These are phyloP conservation scores for Euleptes europaea DNA, from an alignment of 2,113 vertebrate species.

Conservation along the genomic window DNA sequence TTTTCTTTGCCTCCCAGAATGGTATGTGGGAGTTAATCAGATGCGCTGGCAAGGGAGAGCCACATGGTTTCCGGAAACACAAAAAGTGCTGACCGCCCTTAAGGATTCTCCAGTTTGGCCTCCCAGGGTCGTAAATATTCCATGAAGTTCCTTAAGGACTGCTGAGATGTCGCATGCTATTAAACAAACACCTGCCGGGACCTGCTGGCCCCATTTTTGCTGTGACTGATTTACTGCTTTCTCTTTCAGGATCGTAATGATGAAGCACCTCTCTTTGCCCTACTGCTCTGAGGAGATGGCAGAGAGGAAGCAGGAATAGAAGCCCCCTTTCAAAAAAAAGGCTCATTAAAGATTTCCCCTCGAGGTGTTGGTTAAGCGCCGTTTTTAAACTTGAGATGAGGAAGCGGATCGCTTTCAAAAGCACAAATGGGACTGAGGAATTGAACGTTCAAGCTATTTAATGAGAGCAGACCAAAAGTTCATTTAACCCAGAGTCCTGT, in stretches of 20 bases:
- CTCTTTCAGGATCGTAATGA: not conserved
- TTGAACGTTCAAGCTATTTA: not conserved
- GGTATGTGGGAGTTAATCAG: not conserved
- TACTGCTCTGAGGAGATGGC: not conserved
- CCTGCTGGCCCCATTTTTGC: not conserved
- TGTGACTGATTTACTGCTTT: constrained; percentile 2
- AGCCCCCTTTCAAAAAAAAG: not conserved
- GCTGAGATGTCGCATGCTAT: too few species aligned
- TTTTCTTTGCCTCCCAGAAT: not conserved
- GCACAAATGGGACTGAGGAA: not conserved
- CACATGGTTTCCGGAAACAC: not conserved
- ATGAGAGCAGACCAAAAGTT: not conserved
- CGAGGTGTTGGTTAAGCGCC: not conserved
- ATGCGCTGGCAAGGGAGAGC: too few species aligned
- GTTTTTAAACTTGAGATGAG: not conserved
- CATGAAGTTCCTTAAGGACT: not conserved
- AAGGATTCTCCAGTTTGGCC: not conserved
- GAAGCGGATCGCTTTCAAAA: not conserved
- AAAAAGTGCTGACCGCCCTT: not conserved
- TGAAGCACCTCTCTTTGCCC: not conserved
- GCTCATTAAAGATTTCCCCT: not conserved
- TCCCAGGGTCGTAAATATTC: not conserved
- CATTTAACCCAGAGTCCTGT: too few species aligned
- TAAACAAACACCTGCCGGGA: not conserved
- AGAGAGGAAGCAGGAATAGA: not conserved